Conservation (phyloP, 1,140 invertebrate genomes). For the Agrypnia vestita region DNA sequence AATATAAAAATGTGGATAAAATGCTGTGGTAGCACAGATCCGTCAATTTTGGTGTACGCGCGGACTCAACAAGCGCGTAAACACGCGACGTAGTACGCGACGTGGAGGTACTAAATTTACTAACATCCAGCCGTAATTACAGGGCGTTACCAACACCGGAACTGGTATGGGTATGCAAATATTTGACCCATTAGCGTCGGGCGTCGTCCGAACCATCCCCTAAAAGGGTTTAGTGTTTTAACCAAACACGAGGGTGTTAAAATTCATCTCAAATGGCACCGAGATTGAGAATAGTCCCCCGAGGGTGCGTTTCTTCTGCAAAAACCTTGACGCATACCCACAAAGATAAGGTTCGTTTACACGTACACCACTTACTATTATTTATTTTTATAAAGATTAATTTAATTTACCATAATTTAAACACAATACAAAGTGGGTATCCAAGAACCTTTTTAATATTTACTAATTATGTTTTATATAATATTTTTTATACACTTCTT, state of each 20-base stretch:
- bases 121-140: conserved; percentile 49
- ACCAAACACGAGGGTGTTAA: conserved; percentile 37
- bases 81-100: neutral
- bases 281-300: neutral
- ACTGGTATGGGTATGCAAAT: conserved; percentile 54
- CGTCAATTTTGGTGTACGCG: too few species aligned
- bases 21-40: too few species aligned
- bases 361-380: too few species aligned
- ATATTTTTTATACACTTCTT: too few species aligned
- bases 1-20: too few species aligned
- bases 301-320: neutral
- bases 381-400: too few species aligned
- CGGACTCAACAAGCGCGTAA: neutral
- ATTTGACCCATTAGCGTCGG: conserved; percentile 57
- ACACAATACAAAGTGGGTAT: too few species aligned
- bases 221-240: conserved; percentile 20
- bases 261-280: conserved; percentile 12
- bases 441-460: too few species aligned
- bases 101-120: conserved; percentile 29
- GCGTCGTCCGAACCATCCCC: neutral
- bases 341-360: too few species aligned
- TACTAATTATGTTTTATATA: too few species aligned
- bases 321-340: neutral
- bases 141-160: conserved; percentile 29
- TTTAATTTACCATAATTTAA: too few species aligned